Conservation (phyloP, 1,140 invertebrate species). For the Eulimnadia texana region DNA sequence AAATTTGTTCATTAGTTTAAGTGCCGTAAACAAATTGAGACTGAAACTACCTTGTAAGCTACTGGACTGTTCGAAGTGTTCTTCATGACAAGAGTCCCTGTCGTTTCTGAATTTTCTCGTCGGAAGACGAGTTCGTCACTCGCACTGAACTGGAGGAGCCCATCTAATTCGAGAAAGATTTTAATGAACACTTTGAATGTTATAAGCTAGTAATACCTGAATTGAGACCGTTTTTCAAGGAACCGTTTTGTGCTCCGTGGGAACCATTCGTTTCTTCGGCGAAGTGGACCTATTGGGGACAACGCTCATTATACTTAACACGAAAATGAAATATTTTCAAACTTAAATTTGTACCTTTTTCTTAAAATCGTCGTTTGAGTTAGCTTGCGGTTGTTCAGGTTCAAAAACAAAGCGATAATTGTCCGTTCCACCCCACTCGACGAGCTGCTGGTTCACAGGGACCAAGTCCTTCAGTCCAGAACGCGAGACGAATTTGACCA, state of each 20-base stretch:
- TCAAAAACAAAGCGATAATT: constrained; percentile 55
- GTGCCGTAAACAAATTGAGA: no score
- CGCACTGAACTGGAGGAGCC: constrained; percentile 30
- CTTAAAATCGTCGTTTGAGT: constrained; percentile 2
- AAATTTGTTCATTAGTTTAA: no score
- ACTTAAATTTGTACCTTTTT: constrained; percentile 24
- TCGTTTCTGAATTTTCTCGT: constrained; percentile 43
- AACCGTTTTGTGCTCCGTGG: background rate
- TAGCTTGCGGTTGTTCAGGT: constrained; percentile 33
- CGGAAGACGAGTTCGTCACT: constrained; percentile 45
- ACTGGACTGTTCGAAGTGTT: constrained; percentile 47
- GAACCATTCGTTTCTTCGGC: constrained; percentile 9
- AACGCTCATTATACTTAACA: background rate
- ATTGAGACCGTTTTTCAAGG: constrained; percentile 1
- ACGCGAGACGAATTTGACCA: constrained; percentile 77
- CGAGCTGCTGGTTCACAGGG: constrained; percentile 50
- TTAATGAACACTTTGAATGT: no score
- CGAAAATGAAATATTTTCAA: no score
- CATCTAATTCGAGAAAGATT: constrained; percentile 11
- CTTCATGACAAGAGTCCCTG: constrained; percentile 45
- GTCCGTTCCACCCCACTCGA: constrained; percentile 72
- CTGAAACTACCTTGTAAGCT: constrained; percentile 58
- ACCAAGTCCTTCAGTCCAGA: constrained; percentile 61
- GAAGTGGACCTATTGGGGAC: constrained; percentile 11
- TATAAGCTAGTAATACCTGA: background rate